Conservation (phyloP, 2,888 invertebrate genomes). For the Sarcophaga carnaria region DNA sequence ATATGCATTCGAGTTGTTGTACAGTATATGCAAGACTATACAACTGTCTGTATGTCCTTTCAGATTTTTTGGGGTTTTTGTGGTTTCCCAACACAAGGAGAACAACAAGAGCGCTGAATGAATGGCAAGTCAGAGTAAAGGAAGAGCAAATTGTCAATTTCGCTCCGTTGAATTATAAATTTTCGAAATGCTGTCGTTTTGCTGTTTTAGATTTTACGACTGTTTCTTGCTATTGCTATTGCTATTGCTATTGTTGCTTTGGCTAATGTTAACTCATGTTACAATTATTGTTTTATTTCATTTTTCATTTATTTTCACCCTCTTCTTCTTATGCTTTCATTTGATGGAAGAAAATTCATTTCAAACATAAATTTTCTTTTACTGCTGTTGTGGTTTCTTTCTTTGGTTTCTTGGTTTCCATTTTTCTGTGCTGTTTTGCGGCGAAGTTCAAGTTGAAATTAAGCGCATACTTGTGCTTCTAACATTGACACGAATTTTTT, state of each 20-base stretch:
- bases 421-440: neutral
- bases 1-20: no score
- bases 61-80: constrained; percentile 27
- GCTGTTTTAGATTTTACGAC: neutral
- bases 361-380: constrained; percentile 27
- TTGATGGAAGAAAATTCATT: constrained; percentile 2
- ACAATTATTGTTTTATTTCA: constrained; percentile 26
- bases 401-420: neutral
- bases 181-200: neutral
- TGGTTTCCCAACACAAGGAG: constrained; percentile 17
- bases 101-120: neutral
- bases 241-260: neutral
- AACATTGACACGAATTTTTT: constrained; percentile 29
- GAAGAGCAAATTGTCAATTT: neutral
- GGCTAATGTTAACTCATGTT: constrained; percentile 29
- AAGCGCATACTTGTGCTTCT: constrained; percentile 28
- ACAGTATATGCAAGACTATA: neutral
- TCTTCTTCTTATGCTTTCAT: neutral
- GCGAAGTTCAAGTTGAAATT: constrained; percentile 11
- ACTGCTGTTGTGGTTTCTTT: neutral
- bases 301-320: neutral
- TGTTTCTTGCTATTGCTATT: neutral
- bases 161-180: neutral
- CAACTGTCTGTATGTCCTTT: constrained; percentile 30
- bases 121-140: no score